phyloP scores from a whole-genome alignment of 2,888 invertebrate species.

The Altica lythri region DNA sequence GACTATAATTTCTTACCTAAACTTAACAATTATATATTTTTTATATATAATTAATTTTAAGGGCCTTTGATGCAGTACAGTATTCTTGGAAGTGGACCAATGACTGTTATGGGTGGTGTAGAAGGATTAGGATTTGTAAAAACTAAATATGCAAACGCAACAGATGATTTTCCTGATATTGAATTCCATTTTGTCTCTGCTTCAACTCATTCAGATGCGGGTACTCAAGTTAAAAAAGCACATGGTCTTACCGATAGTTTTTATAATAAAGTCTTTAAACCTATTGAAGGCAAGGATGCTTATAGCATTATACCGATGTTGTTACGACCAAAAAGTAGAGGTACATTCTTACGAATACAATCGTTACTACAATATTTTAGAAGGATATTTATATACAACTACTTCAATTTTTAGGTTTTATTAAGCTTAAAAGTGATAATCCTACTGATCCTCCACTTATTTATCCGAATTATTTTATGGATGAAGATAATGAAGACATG shows the following conservation, averaged over 20 bases:
- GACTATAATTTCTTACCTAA: neutral
- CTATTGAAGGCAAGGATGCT: constrained; percentile 76
- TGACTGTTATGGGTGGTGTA: constrained; percentile 87
- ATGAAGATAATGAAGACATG: constrained; percentile 79
- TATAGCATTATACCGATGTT: constrained; percentile 87
- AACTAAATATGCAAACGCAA: constrained; percentile 79
- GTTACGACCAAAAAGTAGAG: constrained; percentile 82
- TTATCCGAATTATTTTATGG: constrained; percentile 87
- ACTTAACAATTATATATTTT: neutral
- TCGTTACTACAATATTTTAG: constrained; percentile 2
- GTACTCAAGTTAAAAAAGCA: constrained; percentile 77
- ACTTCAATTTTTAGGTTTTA: constrained; percentile 49
- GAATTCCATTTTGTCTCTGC: constrained; percentile 89
- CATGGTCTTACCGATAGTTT: constrained; percentile 77
- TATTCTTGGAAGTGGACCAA: constrained; percentile 78
- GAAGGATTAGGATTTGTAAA: constrained; percentile 86
- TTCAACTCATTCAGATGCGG: constrained; percentile 85
- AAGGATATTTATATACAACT: too few species aligned
- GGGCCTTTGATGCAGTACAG: constrained; percentile 84
- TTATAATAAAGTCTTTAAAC: constrained; percentile 74
- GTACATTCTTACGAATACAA: constrained; percentile 51
- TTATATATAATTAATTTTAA: constrained; percentile 12
- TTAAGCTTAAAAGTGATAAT: constrained; percentile 80
- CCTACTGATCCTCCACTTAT: constrained; percentile 89
- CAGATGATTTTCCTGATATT: constrained; percentile 85